Conservation (phyloP, 53 echinoderm and acorn worm species). For the Paelopatides confundens region DNA sequence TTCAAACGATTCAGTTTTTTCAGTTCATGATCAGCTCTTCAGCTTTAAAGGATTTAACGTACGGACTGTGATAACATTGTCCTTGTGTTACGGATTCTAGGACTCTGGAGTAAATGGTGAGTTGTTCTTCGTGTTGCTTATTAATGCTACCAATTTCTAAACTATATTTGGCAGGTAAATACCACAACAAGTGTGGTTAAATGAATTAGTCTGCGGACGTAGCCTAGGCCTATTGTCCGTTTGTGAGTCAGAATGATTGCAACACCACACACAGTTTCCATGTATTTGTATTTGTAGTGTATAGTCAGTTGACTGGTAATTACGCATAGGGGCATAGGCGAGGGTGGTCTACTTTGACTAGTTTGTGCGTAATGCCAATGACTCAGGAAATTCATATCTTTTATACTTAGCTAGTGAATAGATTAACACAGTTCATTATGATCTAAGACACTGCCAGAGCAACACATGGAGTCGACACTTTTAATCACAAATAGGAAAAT, state of each 20-base stretch:
- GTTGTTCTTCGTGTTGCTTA: background rate
- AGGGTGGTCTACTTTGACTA: no score
- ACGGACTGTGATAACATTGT: no score
- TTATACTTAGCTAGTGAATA: no score
- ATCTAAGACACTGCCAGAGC: background rate
- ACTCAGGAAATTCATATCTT: no score
- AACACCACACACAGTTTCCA: constrained; percentile 26
- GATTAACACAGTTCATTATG: no score
- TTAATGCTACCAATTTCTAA: no score
- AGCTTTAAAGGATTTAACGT: no score
- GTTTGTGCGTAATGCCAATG: no score
- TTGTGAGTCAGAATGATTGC: constrained; percentile 21
- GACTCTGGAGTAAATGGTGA: constrained; percentile 12
- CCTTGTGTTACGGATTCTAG: no score
- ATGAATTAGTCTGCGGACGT: constrained; percentile 18
- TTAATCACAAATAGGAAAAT: constrained; percentile 11
- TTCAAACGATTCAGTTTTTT: constrained; percentile 3
- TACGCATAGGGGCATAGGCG: no score
- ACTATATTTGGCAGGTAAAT: background rate
- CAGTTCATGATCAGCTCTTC: background rate
- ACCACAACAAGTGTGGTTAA: background rate
- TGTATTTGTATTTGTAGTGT: background rate
- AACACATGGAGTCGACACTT: background rate
- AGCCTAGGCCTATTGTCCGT: no score
- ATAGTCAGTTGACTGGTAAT: no score